Base-by-base conservation (phyloP, 2,797 vertebrate species). In the Phaenicophaeus curvirostris region DNA sequence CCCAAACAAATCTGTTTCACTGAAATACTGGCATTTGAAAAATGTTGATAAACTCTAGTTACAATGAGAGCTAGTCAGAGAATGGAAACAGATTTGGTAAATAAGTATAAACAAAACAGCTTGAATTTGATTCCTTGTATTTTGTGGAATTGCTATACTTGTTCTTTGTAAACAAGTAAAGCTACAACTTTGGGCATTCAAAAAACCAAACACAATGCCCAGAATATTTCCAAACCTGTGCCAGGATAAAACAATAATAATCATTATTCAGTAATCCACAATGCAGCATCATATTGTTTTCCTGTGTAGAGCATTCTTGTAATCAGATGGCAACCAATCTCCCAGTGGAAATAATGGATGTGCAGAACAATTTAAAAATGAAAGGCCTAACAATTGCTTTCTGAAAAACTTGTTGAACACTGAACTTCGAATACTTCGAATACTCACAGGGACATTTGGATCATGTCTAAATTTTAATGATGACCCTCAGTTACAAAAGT, bases 1-100 rank as follows among this genome's bases (percentile, higher is more conserved):
- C 90, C 92, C 72, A 96, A 95, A 96, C 93, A 96, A 96, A 96
- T 97, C 93, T 96, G 95, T 96, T 96, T 93, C 92, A 87, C 87
- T 90, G 83, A 93, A 96, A 96, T 93, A 89, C 51, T 97, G 95
- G 95, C 95, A 24, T 96, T 94, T 89, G 93, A 91, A 90, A 96
- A 97, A 91, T 94, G 94, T 92, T 96, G 93, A 94, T 94, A 96
- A 97, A 96, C 80, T 93, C 63, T 66, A 79, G 85, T 91, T 94
- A 95, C 96, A 97, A 96, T 95, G 58, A 96, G 80, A 95, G 76
- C 89, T 81, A 94, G 85, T 90, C 85, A 83, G 65, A 93, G 87
- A 95, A 96, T 96, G 85, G 93, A 96, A 96, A 96, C 90, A 95
- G 91, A 97, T 94, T 94, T 95, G 83, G 89, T 96, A 96, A 96